Percentiles rank a stretch among this genome's conserved stretches.
These are phyloP conservation scores for Cyrtonyx montezumae DNA, from an alignment of 2,113 vertebrate species.

Conservation along the genomic window DNA sequence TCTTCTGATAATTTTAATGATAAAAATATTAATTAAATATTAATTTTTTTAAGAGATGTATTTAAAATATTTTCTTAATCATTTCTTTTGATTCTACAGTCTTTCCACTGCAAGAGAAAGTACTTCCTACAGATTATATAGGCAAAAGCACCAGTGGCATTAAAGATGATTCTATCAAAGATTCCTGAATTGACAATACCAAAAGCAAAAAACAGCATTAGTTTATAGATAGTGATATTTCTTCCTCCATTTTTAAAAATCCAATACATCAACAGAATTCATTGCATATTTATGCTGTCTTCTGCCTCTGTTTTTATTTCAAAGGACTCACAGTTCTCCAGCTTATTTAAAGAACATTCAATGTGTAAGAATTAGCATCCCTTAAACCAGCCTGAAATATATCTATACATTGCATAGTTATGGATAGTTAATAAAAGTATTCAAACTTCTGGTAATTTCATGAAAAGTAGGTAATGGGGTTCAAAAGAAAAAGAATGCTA, in stretches of 20 bases:
- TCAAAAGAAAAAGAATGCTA: background rate
- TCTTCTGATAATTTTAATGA: background rate
- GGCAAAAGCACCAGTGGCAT: background rate
- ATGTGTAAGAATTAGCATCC: background rate
- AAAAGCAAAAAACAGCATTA: background rate
- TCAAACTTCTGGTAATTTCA: background rate
- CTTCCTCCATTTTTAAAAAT: background rate
- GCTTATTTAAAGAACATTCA: background rate
- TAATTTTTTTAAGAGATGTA: background rate
- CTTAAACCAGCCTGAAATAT: background rate
- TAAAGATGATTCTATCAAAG: background rate
- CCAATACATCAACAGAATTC: background rate
- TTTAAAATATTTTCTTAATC: background rate
- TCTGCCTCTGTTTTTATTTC: background rate
- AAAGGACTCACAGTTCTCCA: background rate
- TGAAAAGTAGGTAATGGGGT: background rate
- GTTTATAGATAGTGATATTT: background rate
- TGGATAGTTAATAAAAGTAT: background rate
- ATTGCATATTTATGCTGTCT: background rate
- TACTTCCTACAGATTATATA: background rate
- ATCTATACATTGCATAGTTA: background rate
- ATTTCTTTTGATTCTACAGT: background rate
- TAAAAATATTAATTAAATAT: fast-evolving
- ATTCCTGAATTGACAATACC: background rate
- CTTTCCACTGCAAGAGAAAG: background rate